These are phyloP conservation scores for Bombycilla garrulus DNA, from an alignment of 2,113 vertebrate species.

Conservation along the genomic window DNA sequence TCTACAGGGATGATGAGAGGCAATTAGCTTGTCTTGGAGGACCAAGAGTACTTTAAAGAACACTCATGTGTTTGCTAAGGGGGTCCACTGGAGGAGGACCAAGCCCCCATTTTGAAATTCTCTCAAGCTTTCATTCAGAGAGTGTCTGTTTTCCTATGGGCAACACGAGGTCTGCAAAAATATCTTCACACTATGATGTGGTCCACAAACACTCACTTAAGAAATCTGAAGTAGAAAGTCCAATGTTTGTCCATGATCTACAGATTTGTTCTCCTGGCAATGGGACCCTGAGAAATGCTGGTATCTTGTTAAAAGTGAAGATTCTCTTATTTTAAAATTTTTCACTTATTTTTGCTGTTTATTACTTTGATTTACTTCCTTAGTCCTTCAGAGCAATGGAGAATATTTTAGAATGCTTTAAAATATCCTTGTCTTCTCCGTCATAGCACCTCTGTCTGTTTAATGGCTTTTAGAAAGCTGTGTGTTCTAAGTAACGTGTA, in stretches of 20 bases:
- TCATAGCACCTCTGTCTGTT: neutral
- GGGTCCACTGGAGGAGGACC: neutral
- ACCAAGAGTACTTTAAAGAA: neutral
- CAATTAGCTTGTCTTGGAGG: neutral
- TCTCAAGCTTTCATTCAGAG: neutral
- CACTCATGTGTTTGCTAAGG: neutral
- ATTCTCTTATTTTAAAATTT: neutral
- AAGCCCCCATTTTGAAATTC: neutral
- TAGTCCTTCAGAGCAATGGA: neutral
- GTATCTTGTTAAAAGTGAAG: neutral
- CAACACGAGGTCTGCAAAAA: neutral
- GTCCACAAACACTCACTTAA: neutral
- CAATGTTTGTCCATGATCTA: neutral
- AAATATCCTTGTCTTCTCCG: neutral
- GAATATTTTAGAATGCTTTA: neutral
- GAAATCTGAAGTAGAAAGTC: neutral
- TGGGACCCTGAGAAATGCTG: neutral
- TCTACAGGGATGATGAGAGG: neutral
- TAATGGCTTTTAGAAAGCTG: slow-evolving; percentile 36
- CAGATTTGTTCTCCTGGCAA: neutral
- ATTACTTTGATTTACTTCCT: neutral
- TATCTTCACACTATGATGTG: neutral
- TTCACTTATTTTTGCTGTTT: neutral
- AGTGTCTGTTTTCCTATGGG: neutral
- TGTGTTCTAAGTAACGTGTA: neutral